Base-by-base conservation (phyloP, 2,113 vertebrate species). In the Leptosomus discolor region DNA sequence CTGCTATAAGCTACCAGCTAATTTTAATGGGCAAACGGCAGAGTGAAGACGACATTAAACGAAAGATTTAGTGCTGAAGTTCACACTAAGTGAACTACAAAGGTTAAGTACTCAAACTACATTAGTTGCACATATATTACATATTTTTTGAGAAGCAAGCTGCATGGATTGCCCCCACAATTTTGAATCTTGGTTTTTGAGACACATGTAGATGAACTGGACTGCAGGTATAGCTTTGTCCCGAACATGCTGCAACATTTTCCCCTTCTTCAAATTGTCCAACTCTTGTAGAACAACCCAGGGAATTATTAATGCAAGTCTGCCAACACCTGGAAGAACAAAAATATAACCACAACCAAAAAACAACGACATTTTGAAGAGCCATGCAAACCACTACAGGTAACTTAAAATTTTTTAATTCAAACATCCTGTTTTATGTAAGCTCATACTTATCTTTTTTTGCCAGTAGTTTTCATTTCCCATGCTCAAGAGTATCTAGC, bases 161-260 rank as follows among this genome's bases (percentile, higher is more conserved):
- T 99, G 99, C 98, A 99, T 98, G 54, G 99, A 99, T n/a, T 99
- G 99, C 10, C 99, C 99, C 99, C 98, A 99, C 15, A 99, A 91
- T 12, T 92, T 98, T 8, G 96, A 97, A 82, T 99, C 98, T 88
- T 98, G 98, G 61, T 39, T 98, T 98, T 98, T 99, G 80, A 99
- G 96, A 73, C 98, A 98, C 79, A 63, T 98, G 73, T 99, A 98
- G 94, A 99, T 98, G 95, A 99, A 99, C 32, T 99, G 98, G 74
- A 99, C 99, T 46, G 99, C 99, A 16, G 99, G 99, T 29, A 96
- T 88, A 41, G 99, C 99, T 97, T 98, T 98, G 91, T 98, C 97
- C 36, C 98, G 98, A 80, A 98, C 99, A 3, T 98, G 98, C 70
- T 97, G 98, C 12, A 98, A 95, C 74, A 99, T 95, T 41, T 97